Evolutionary conservation across 2,797 vertebrate genomes (phyloP).

Genomic region (Coreius guichenoti): DNA sequence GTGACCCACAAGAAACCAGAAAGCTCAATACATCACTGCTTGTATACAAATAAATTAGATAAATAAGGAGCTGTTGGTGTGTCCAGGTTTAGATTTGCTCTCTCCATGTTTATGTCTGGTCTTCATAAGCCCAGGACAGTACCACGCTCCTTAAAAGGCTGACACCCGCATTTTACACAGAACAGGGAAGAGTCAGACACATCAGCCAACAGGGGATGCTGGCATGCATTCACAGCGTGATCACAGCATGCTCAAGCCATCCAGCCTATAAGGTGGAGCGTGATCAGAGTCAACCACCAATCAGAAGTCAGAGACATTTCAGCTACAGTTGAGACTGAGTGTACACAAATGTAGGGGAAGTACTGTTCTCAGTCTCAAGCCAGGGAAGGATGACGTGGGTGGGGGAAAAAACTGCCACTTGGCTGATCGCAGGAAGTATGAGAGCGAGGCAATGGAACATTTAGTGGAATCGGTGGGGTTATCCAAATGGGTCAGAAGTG

Average conservation of each 20-base stretch:
- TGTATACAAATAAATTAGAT: neutral
- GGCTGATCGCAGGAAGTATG: neutral
- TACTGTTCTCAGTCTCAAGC: neutral
- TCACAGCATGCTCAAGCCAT: constrained; percentile 39
- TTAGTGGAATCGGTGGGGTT: neutral
- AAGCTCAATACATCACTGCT: neutral
- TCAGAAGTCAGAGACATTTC: constrained; percentile 26
- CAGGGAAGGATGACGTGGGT: constrained; percentile 9
- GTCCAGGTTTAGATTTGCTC: neutral
- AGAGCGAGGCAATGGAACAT: neutral
- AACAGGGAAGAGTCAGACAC: constrained; percentile 3
- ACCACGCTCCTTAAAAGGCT: constrained; percentile 18
- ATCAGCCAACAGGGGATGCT: constrained; percentile 8
- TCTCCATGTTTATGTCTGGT: neutral
- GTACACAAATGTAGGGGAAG: neutral
- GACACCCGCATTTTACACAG: neutral
- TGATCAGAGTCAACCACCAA: constrained; percentile 36
- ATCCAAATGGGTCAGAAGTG: neutral
- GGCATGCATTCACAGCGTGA: constrained; percentile 42
- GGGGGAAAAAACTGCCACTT: neutral
- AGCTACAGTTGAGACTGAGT: constrained; percentile 14
- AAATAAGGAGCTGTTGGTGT: neutral
- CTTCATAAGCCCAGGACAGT: neutral
- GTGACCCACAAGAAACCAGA: neutral
- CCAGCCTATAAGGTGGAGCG: constrained; percentile 36